Conservation (phyloP, 2,797 vertebrate species). For the Sternotherus odoratus region DNA sequence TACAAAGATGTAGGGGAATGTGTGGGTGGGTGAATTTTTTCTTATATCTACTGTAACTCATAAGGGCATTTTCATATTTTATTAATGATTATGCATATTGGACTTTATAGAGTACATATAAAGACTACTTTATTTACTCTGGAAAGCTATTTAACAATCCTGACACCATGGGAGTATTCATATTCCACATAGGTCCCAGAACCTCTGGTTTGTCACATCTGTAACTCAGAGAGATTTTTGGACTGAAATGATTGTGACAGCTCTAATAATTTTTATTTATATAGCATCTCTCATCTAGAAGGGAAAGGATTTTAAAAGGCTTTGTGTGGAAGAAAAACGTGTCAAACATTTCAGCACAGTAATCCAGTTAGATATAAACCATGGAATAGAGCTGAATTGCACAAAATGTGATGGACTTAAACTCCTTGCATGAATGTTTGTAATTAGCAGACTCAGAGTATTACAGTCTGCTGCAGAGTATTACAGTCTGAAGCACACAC, state of each 20-base stretch:
- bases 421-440: constrained; percentile 29
- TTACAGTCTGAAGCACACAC: constrained; percentile 53
- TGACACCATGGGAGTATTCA: not conserved
- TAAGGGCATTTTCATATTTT: not conserved
- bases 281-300: not conserved
- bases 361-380: constrained; percentile 39
- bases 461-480: not conserved
- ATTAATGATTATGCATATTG: not conserved
- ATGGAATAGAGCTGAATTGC: constrained; percentile 34
- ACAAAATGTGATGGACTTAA: constrained; percentile 5
- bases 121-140: not conserved
- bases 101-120: not conserved
- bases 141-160: not conserved
- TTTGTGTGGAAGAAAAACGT: constrained; percentile 33
- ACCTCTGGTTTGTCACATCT: not conserved
- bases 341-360: constrained; percentile 3
- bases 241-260: not conserved
- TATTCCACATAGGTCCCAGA: not conserved
- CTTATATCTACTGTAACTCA: not conserved
- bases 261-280: not conserved
- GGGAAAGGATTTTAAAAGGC: not conserved
- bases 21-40: not conserved
- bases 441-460: constrained; percentile 61
- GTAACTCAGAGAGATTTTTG: not conserved
- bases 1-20: not conserved